Base-by-base conservation (phyloP, 2,888 invertebrate genomes). In the Acanthosoma haemorrhoidale region DNA sequence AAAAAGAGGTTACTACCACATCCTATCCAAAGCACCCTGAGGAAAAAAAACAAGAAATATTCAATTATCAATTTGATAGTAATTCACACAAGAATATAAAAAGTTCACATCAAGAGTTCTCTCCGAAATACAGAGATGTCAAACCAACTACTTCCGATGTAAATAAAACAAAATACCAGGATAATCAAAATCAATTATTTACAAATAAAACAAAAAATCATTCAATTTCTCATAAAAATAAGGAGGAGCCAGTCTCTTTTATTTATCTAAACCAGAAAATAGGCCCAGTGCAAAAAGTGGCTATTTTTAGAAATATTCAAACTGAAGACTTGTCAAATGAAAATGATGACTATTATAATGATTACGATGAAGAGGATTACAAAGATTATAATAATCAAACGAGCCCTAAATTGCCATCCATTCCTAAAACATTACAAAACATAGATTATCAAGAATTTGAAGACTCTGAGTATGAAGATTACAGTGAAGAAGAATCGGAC, bases 321-420 rank as follows among this genome's bases (percentile, higher is more conserved):
- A 59, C 64, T 73, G 80, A 84, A 4, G 85, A 84, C 9, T 34
- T 64, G 16, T 41, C 51, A 18, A 63, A 67, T 21, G 66, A 71
- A 58, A 58, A 66, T 32, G 68, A 71, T 63, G 74, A 75, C 29
- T 75, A 75, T 57, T 73, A 70, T 18, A 74, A 74, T 61, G 72
- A 74, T 11, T 71, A 72, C 18, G 66, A 66, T 31, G 64, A 69
- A 31, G 70, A 69, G 58, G 69, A 43, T 51, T 43, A 51, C 38
- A 16, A 34, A 21, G 67, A 67, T n/a, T 5, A 13, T 5, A 21
- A 18, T 3, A 70, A 72, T 31, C 58, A 83, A 0, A 83, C 79
- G 74, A 83, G 83, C 15, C 82, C 83, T 75, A 80, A 83, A 72
- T 83, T 83, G 8, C 80, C 78, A 0, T 82, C 69, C 58, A 70